Percentiles rank a stretch among this genome's conserved stretches.
phyloP scores from a whole-genome alignment of 2,113 vertebrate species.

The Procavia capensis region DNA sequence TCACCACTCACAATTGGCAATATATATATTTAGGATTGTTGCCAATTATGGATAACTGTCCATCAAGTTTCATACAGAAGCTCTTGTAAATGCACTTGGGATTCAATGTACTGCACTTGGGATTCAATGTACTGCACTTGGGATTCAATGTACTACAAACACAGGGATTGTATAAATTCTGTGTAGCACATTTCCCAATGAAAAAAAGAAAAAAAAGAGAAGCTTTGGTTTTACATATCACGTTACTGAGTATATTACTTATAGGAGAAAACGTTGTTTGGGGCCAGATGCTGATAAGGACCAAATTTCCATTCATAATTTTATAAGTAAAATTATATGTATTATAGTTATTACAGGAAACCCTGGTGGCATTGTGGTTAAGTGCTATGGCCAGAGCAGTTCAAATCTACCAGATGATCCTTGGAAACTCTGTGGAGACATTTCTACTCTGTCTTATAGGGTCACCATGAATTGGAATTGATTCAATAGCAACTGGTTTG shows the following conservation, averaged over 20 bases:
- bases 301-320: neutral
- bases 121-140: neutral
- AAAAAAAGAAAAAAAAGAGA: neutral
- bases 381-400: too few relatives aligned
- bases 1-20: neutral
- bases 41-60: neutral
- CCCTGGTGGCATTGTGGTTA: too few relatives aligned
- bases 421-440: too few relatives aligned
- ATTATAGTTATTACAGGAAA: too few relatives aligned
- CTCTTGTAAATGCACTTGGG: neutral
- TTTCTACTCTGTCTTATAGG: too few relatives aligned
- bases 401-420: too few relatives aligned
- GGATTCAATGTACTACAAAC: neutral
- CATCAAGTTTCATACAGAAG: neutral
- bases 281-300: neutral
- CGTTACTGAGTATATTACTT: neutral
- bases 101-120: neutral
- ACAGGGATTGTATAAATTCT: neutral
- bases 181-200: neutral
- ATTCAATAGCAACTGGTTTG: too few relatives aligned
- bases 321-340: neutral
- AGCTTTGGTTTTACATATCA: neutral
- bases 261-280: neutral
- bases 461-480: too few relatives aligned
- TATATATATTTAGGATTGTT: neutral